Base-by-base conservation (phyloP, 2,113 vertebrate genomes). In the Camarhynchus parvulus region DNA sequence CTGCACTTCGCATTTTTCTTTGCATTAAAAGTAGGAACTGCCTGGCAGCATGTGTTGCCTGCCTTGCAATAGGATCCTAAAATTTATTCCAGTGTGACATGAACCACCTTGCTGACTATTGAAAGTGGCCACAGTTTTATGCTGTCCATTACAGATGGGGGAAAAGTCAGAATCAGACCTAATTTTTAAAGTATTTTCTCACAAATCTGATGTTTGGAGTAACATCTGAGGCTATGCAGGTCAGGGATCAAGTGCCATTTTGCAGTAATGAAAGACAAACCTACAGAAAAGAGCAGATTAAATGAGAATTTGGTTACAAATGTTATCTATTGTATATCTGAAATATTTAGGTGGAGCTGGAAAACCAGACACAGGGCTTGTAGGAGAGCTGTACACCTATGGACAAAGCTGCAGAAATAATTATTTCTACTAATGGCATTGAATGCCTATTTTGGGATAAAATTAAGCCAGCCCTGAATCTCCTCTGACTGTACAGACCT, bases 121-220 rank as follows among this genome's bases (percentile, higher is more conserved):
- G 42, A 35, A 35, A 89, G 14, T 67, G 25, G 23, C 5, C n/a
- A 83, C 11, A 68, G 16, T 7, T 63, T 82, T 74, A 70, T 46
- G 0, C 77, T 25, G 4, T 15, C 6, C 7, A 1, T 42, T 75
- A 44, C 8, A 61, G 15, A 19, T 2, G 3, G 12, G 12, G 10
- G 22, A 88, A 52, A 1, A 49, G 17, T 61, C 7, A 79, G 64
- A 90, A 87, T 44, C 44, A 41, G 9, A 15, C 6, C 30, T 49
- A 6, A 11, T 39, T 33, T 46, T 14, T 49, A 2, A 47, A 47
- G 47, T 55, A 33, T 86, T 78, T 90, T 59, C 33, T 35, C 62
- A 41, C 9, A 47, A 17, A 31, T 30, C n/a, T 52, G 16, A 23
- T 61, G 89, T 89, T 63, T 61, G 27, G 24, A 46, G 18, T 22